Percentiles rank a stretch among this genome's conserved stretches.
Conservation (phyloP, 2,888 invertebrate species). For the Rhamphomyia laevipes region DNA sequence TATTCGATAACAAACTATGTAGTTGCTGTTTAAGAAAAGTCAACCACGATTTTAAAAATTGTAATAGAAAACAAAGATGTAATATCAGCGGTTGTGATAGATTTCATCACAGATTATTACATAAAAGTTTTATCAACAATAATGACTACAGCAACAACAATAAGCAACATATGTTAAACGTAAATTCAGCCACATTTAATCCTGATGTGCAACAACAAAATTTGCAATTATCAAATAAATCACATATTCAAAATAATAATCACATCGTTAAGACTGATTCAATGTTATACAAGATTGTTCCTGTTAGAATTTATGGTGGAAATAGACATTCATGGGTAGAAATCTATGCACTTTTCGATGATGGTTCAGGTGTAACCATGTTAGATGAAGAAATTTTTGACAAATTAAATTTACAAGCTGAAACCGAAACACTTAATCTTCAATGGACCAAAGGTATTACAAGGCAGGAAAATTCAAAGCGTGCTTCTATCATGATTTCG, state of each 20-base stretch:
- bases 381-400: slow-evolving; percentile 6
- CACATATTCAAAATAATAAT: not conserved
- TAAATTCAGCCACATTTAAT: not conserved
- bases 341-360: slow-evolving; percentile 5
- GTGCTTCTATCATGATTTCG: not conserved
- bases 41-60: not conserved
- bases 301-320: slow-evolving; percentile 6
- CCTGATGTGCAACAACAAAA: not conserved
- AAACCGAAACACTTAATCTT: slow-evolving; percentile 1
- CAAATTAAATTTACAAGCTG: slow-evolving; percentile 5
- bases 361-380: slow-evolving; percentile 6
- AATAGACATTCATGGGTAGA: not conserved
- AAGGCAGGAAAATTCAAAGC: not conserved
- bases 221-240: not conserved
- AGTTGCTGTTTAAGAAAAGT: not conserved
- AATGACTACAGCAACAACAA: too few species aligned
- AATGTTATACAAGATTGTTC: slow-evolving; percentile 10
- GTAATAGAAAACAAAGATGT: not conserved
- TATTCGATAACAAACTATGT: not conserved
- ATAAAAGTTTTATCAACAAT: too few species aligned
- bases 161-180: too few species aligned
- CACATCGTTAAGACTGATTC: not conserved
- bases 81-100: not conserved
- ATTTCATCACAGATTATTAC: not conserved
- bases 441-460: slow-evolving; percentile 3